Conservation (phyloP, 2,888 invertebrate genomes). For the Heliconius hortense region DNA sequence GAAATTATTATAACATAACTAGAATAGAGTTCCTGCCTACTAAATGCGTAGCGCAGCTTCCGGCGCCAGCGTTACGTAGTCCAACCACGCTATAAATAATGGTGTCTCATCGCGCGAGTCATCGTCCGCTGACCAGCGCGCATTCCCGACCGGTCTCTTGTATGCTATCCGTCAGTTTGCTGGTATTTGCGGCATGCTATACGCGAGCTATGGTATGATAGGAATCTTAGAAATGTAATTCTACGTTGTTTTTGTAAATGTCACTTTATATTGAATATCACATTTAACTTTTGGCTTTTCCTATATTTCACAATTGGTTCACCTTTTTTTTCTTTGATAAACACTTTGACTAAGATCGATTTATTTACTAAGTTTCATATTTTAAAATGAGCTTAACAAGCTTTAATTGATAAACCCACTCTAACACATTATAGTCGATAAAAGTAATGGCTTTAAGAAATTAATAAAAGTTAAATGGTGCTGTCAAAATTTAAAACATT, state of each 20-base stretch:
- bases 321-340: not conserved
- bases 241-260: not conserved
- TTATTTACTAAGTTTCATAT: not conserved
- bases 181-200: constrained; percentile 39
- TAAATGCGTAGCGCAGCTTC: constrained; percentile 68
- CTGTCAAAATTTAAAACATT: not conserved
- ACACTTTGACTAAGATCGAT: not conserved
- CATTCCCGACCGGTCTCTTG: constrained; percentile 64
- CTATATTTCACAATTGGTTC: not conserved
- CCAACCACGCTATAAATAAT: constrained; percentile 76
- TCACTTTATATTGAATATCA: not conserved
- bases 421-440: not conserved
- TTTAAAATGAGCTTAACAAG: not conserved
- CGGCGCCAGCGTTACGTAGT: constrained; percentile 72
- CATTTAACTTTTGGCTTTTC: not conserved
- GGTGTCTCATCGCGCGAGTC: constrained; percentile 76
- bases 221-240: constrained; percentile 27
- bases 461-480: not conserved
- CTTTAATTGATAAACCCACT: not conserved
- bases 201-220: constrained; percentile 29
- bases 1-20: no score
- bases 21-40: constrained; percentile 64
- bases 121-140: constrained; percentile 67
- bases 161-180: constrained; percentile 63
- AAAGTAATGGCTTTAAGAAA: not conserved